A percentile compares a stretch with the other conserved stretches of the same genome.
These are phyloP conservation scores for Argynnis bischoffii DNA, from an alignment of 2,888 invertebrate genomes.

Conservation along the genomic window DNA sequence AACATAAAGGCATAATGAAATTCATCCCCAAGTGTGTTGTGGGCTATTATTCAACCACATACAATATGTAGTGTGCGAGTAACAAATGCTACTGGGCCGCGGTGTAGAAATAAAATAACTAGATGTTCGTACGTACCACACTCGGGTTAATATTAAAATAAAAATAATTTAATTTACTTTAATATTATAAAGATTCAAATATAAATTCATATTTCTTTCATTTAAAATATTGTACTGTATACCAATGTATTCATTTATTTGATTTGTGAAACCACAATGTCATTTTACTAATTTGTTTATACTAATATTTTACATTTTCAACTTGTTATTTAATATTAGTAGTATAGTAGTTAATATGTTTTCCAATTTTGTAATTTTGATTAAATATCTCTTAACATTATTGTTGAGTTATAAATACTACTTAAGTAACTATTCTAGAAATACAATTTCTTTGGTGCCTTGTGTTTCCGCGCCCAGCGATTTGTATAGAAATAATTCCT, in stretches of 20 bases:
- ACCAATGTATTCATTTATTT: not conserved
- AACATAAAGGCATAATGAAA: slow-evolving; percentile 77
- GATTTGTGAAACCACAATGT: slow-evolving; percentile 11
- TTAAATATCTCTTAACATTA: not conserved
- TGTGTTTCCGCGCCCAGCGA: slow-evolving; percentile 49
- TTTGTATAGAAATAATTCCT: slow-evolving; percentile 75
- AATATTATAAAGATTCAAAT: slow-evolving; percentile 1
- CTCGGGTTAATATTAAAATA: not conserved
- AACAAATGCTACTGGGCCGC: slow-evolving; percentile 67
- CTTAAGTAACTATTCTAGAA: slow-evolving; percentile 27
- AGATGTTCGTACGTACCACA: slow-evolving; percentile 25
- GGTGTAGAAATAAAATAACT: slow-evolving; percentile 48
- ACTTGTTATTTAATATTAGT: not conserved
- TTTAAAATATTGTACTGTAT: not conserved
- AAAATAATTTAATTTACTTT: slow-evolving; percentile 2
- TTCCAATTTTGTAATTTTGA: not conserved
- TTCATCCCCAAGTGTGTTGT: slow-evolving; percentile 77
- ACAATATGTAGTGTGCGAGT: slow-evolving; percentile 74
- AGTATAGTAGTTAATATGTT: not conserved
- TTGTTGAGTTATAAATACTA: not conserved
- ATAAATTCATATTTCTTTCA: not conserved
- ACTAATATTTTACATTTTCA: not conserved
- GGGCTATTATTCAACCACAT: slow-evolving; percentile 76
- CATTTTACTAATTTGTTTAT: slow-evolving; percentile 1
- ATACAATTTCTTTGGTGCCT: slow-evolving; percentile 33